These are phyloP conservation scores for Scartelaos histophorus DNA, from an alignment of 2,113 vertebrate species.

Conservation along the genomic window DNA sequence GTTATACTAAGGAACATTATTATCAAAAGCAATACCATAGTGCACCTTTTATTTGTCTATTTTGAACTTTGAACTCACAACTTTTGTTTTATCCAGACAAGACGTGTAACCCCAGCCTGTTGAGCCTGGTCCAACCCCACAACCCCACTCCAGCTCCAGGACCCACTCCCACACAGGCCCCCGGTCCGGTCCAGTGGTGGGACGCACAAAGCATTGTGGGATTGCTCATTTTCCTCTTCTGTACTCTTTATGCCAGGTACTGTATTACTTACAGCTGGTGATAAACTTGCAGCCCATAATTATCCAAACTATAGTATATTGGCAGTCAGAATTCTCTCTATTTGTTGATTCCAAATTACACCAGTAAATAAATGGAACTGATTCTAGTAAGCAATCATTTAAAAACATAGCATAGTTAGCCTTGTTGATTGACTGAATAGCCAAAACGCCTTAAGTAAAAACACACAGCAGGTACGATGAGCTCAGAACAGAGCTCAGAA, in stretches of 20 bases:
- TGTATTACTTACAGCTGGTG: not conserved
- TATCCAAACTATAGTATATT: not conserved
- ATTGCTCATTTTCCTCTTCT: conserved; percentile 86
- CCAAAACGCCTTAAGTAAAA: not conserved
- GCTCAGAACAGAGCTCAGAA: not conserved
- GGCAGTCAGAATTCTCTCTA: not conserved
- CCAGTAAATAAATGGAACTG: not conserved
- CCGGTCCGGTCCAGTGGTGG: conserved; percentile 83
- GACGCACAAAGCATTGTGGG: conserved; percentile 88
- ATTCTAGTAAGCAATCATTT: not conserved
- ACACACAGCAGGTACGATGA: not conserved
- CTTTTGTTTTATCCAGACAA: conserved; percentile 65
- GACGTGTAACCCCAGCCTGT: conserved; percentile 88
- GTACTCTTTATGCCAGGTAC: conserved; percentile 91
- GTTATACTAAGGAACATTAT: too few species aligned
- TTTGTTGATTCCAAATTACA: not conserved
- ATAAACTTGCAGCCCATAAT: not conserved
- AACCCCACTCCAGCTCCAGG: conserved; percentile 50
- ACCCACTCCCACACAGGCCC: not conserved
- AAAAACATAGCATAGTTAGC: not conserved
- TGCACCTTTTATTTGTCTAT: too few species aligned
- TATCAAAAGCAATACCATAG: too few species aligned
- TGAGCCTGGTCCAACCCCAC: conserved; percentile 64
- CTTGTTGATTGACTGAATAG: not conserved
- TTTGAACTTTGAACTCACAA: not conserved